phyloP scores from a whole-genome alignment of 2,888 invertebrate genomes.

The Pseudococcus longispinus region DNA sequence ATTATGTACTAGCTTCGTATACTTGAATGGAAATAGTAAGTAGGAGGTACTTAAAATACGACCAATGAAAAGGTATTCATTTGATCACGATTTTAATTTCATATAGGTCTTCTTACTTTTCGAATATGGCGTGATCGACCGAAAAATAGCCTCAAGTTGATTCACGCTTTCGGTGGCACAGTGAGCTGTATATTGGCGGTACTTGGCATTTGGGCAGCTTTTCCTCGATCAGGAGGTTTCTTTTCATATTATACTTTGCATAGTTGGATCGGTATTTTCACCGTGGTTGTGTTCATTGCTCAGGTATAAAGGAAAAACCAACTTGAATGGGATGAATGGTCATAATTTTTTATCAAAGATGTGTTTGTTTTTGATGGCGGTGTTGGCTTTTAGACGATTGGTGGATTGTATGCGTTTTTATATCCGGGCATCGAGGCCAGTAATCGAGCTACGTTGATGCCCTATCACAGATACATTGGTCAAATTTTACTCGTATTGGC shows the following conservation, averaged over 20 bases:
- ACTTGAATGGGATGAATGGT: neutral
- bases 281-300: constrained; percentile 74
- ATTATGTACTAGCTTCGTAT: neutral
- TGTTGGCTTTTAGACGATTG: constrained; percentile 17
- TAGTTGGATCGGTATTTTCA: constrained; percentile 80
- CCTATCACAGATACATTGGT: constrained; percentile 81
- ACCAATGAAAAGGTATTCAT: neutral
- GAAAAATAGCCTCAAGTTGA: neutral
- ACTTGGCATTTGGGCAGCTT: constrained; percentile 77
- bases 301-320: too few species aligned
- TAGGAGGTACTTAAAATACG: neutral
- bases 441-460: constrained; percentile 72
- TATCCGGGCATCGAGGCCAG: constrained; percentile 73
- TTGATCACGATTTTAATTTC: neutral
- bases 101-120: neutral
- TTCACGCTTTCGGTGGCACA: constrained; percentile 76
- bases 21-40: neutral
- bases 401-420: constrained; percentile 70
- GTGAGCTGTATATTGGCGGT: constrained; percentile 71
- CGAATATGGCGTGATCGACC: neutral
- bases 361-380: neutral
- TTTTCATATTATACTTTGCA: constrained; percentile 69
- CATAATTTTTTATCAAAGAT: neutral
- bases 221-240: constrained; percentile 68
- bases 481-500: constrained; percentile 75